Evolutionary conservation across 2,888 invertebrate species (phyloP), one percentile per base, ranked within the genome.

Genomic region (Dryomyza anilis): DNA sequence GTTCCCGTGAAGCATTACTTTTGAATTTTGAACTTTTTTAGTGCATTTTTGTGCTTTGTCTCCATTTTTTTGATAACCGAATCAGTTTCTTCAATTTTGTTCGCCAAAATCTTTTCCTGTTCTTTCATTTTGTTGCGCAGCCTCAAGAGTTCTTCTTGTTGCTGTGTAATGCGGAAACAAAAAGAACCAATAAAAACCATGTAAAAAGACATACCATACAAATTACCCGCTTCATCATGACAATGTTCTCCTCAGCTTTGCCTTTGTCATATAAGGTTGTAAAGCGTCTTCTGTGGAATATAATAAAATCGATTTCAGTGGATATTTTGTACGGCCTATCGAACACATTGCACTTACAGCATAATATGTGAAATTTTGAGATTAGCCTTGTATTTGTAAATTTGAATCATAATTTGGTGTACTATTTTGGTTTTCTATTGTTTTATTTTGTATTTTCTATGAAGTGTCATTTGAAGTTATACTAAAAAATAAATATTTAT

Each of bases 191-290:
- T 36, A 56, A 29, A 8, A 6, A 3, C n/a, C 10, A 10, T 29
- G 14, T 45, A 45, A 57, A 27, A 43, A 25, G 25, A 56, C 23
- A 30, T 52, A 19, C 19, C 29, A 7, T 30, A 3, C 5, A 25
- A 19, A 29, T 39, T 55, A 77, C 78, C 66, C 72, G 66, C 65
- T 72, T 71, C 12, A 68, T 16, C 50, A 70, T 73, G 58, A 70
- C 70, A 10, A 74, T 69, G 65, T 73, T 74, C 55, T 77, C 75
- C 25, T 70, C 71, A 0, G 70, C 67, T 23, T 67, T 63, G 8
- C 68, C 72, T 39, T 71, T 69, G 7, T 76, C 69, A 2, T 61
- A 63, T 0, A 69, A 27, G 14, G 52, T 25, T 43, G n/a, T 2
- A 3, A 43, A 43, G n/a, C 19, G n/a, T 43, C 43, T 43, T n/a